These are phyloP conservation scores for Festucalex cinctus DNA, from an alignment of 2,113 vertebrate species.

Conservation along the genomic window DNA sequence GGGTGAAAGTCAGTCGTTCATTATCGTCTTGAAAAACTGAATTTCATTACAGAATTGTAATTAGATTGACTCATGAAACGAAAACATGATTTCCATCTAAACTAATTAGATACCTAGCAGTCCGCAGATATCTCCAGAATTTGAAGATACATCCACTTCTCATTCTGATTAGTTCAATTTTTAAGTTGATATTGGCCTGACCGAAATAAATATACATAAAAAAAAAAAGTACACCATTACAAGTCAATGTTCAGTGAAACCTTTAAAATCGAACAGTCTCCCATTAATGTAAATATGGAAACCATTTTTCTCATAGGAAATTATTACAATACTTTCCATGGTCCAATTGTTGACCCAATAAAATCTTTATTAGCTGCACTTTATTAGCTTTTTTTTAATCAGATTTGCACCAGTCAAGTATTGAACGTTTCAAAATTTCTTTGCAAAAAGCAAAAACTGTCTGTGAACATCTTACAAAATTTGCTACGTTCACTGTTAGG, in stretches of 20 bases:
- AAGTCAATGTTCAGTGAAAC: not conserved
- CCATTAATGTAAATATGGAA: too few relatives aligned
- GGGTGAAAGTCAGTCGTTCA: constrained; percentile 8
- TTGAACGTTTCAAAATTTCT: too few relatives aligned
- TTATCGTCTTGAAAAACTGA: constrained; percentile 12
- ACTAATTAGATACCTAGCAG: constrained; percentile 19
- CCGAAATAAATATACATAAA: constrained; percentile 50
- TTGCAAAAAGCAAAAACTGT: too few relatives aligned
- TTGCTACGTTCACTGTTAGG: too few relatives aligned
- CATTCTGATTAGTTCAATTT: constrained; percentile 53
- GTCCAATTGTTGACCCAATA: too few relatives aligned
- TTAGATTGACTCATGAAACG: constrained; percentile 23
- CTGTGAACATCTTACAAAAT: too few relatives aligned
- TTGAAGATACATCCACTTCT: constrained; percentile 15
- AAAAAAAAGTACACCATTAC: not conserved
- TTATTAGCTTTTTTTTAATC: too few relatives aligned
- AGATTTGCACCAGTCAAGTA: too few relatives aligned
- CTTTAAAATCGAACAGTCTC: not conserved
- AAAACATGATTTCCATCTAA: constrained; percentile 39
- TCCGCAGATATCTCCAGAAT: constrained; percentile 10
- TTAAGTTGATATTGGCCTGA: constrained; percentile 51
- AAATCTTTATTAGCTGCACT: too few relatives aligned
- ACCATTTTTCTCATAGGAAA: too few relatives aligned
- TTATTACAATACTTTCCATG: too few relatives aligned
- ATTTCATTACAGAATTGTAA: constrained; percentile 42